Evolutionary conservation across 1,140 invertebrate genomes (phyloP).

Genomic region (Protaetia brevitarsis): DNA sequence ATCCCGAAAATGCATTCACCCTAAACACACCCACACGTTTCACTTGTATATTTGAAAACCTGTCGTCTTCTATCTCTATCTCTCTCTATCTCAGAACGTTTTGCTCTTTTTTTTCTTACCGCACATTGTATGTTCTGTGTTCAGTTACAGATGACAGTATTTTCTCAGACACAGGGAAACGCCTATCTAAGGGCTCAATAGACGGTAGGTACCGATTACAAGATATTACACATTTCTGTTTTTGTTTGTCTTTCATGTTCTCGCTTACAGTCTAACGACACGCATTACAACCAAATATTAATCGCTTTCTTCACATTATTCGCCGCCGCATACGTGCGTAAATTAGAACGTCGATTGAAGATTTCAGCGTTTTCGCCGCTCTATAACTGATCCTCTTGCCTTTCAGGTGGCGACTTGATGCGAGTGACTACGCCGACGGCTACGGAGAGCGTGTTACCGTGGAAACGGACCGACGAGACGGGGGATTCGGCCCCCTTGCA

Average conservation of each 20-base stretch:
- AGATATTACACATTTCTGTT: too few species aligned
- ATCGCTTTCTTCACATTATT: background rate
- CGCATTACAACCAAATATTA: too few species aligned
- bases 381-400: constrained; percentile 20
- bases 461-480: constrained; percentile 78
- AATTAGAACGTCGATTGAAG: background rate
- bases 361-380: background rate
- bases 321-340: too few species aligned
- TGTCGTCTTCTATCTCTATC: too few species aligned
- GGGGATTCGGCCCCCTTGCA: constrained; percentile 67
- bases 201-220: constrained; percentile 44
- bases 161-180: constrained; percentile 46
- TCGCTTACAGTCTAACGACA: too few species aligned
- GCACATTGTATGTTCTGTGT: constrained; percentile 31
- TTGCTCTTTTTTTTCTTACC: background rate
- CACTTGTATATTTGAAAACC: too few species aligned
- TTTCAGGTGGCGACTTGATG: constrained; percentile 54
- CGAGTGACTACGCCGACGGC: constrained; percentile 80
- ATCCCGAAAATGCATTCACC: too few species aligned
- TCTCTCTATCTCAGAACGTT: too few species aligned
- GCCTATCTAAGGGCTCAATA: constrained; percentile 47
- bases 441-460: constrained; percentile 81
- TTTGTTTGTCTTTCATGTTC: too few species aligned
- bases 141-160: constrained; percentile 49
- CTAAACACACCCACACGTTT: too few species aligned